Percentiles rank a stretch among this genome's conserved stretches.
These are phyloP conservation scores for Nematopogon swammerdamellus DNA, from an alignment of 2,888 invertebrate genomes.

Conservation along the genomic window DNA sequence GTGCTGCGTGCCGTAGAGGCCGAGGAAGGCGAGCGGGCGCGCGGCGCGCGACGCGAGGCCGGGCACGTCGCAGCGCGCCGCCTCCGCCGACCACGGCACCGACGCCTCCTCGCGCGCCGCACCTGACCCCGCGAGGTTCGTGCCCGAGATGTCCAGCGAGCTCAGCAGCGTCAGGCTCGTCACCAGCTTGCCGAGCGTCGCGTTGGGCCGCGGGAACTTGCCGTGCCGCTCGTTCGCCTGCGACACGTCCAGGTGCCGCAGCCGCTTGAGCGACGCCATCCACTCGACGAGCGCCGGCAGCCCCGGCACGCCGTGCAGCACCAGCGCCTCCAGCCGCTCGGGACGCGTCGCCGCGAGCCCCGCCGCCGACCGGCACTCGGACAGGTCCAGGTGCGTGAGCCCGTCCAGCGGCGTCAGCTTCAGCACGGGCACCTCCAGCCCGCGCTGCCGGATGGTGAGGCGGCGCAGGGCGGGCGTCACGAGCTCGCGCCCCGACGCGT, in stretches of 20 bases:
- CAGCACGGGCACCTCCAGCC: constrained; percentile 41
- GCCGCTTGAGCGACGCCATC: constrained; percentile 54
- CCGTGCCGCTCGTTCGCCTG: constrained; percentile 69
- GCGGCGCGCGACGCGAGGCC: constrained; percentile 76
- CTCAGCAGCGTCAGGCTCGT: constrained; percentile 69
- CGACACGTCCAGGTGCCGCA: constrained; percentile 82
- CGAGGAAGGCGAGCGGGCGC: constrained; percentile 83
- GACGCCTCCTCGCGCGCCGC: constrained; percentile 49
- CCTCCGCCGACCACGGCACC: constrained; percentile 18
- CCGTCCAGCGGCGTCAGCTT: constrained; percentile 58
- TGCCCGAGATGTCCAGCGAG: constrained; percentile 92
- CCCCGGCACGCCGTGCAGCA: constrained; percentile 77
- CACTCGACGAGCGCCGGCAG: constrained; percentile 60
- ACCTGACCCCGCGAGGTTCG: constrained; percentile 88
- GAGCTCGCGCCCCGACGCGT: constrained; percentile 46
- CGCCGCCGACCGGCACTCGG: constrained; percentile 61
- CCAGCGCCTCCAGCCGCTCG: constrained; percentile 67
- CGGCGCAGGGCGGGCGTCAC: constrained; percentile 57
- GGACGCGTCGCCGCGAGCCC: constrained; percentile 65
- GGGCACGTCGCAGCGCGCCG: constrained; percentile 73
- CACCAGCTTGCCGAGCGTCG: constrained; percentile 68
- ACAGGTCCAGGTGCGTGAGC: constrained; percentile 69
- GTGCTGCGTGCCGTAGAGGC: constrained; percentile 85
- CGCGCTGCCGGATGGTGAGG: constrained; percentile 56
- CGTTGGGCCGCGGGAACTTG: constrained; percentile 72